Evolutionary conservation across 1,140 invertebrate species (phyloP).

Genomic region (Halictus rubicundus): DNA sequence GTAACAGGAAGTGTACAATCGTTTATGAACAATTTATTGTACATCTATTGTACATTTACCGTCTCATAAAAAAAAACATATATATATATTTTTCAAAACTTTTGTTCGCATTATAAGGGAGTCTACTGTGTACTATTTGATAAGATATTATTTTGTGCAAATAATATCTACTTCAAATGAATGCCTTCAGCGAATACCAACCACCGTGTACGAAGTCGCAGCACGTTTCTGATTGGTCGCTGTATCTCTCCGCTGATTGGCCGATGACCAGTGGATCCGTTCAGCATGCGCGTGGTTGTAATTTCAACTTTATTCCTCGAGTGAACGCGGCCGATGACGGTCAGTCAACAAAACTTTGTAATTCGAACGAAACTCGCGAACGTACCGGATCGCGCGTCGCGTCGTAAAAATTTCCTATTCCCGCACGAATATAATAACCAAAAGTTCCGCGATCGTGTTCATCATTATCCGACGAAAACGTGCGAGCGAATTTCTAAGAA

Average conservation of each 20-base stretch:
- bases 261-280: background rate
- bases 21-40: no score
- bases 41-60: no score
- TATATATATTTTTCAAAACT: no score
- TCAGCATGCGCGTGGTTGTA: conserved; percentile 47
- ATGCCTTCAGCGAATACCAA: background rate
- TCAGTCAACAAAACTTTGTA: conserved; percentile 49
- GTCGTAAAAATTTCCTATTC: conserved; percentile 7
- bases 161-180: background rate
- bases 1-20: no score
- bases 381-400: conserved; percentile 32
- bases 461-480: background rate
- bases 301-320: conserved; percentile 56
- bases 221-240: conserved; percentile 5
- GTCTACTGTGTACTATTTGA: no score
- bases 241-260: conserved; percentile 5
- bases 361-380: conserved; percentile 49
- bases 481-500: conserved; percentile 8
- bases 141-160: background rate
- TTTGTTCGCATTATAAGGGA: no score
- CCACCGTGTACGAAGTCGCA: background rate
- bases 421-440: background rate
- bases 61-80: no score
- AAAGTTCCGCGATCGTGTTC: background rate
- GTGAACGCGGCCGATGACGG: conserved; percentile 48